Evolutionary conservation across 2,113 vertebrate species (phyloP).

Genomic region (Parus major): DNA sequence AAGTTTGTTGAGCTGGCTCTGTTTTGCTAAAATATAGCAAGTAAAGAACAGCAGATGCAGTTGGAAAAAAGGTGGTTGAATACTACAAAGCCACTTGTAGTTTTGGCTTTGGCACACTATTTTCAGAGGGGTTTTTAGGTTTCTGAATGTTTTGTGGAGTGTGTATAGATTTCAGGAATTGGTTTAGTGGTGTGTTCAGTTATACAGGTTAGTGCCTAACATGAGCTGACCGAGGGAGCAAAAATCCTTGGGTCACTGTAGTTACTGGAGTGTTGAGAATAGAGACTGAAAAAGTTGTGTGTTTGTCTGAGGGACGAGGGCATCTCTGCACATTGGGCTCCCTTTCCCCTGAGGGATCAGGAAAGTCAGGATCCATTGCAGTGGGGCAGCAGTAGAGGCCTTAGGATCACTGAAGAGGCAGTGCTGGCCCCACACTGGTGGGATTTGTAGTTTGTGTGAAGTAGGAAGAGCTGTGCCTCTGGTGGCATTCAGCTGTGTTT

Average conservation of each 20-base stretch:
- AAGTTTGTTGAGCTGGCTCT: background rate
- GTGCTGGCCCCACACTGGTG: background rate
- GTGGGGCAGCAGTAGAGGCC: background rate
- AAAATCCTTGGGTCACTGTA: background rate
- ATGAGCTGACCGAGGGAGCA: background rate
- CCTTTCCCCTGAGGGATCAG: background rate
- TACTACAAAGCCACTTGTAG: background rate
- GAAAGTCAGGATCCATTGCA: background rate
- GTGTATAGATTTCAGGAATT: background rate
- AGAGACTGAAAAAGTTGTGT: background rate
- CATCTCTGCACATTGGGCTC: rapidly evolving
- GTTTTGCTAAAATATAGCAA: background rate
- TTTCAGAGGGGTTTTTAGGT: background rate
- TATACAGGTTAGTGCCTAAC: background rate
- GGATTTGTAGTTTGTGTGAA: background rate
- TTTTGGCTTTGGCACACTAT: background rate
- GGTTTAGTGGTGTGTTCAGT: background rate
- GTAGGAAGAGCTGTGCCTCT: background rate
- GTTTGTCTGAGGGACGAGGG: background rate
- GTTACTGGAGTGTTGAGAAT: background rate
- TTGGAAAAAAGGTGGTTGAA: background rate
- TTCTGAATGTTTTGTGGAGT: background rate
- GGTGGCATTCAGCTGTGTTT: background rate
- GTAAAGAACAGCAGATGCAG: background rate
- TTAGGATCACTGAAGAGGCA: background rate